A percentile compares a stretch with the other conserved stretches of the same genome.
These are phyloP conservation scores for Oryzias celebensis DNA, from an alignment of 2,113 vertebrate genomes.

Conservation along the genomic window DNA sequence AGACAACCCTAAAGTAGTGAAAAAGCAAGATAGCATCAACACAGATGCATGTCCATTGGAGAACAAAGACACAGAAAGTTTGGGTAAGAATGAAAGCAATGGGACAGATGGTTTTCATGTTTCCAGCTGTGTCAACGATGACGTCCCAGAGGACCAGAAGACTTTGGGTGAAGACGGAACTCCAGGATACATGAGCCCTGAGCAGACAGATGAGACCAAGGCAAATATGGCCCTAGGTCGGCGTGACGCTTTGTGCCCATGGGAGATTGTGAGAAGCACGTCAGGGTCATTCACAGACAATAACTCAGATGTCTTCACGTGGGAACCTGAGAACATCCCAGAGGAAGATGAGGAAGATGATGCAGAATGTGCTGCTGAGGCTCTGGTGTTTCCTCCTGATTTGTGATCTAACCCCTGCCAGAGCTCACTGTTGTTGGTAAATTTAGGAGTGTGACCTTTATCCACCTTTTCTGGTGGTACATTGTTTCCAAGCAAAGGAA, in stretches of 20 bases:
- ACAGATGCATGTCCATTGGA: conserved; percentile 52
- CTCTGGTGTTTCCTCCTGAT: conserved; percentile 75
- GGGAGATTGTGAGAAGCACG: conserved; percentile 59
- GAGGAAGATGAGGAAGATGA: conserved; percentile 77
- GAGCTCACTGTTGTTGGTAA: background rate
- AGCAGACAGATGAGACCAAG: conserved; percentile 45
- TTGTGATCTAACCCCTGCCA: conserved; percentile 33
- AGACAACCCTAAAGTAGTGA: conserved; percentile 5
- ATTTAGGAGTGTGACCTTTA: background rate
- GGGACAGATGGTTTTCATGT: background rate
- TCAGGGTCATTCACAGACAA: conserved; percentile 67
- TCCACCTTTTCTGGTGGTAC: background rate
- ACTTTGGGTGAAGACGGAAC: conserved; percentile 3
- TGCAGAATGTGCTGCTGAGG: conserved; percentile 78
- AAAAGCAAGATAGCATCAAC: conserved; percentile 12
- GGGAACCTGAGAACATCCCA: conserved; percentile 76
- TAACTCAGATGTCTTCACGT: conserved; percentile 69
- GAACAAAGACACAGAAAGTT: background rate
- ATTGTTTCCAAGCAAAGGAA: background rate
- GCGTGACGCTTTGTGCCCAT: conserved; percentile 73
- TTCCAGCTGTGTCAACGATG: conserved; percentile 15
- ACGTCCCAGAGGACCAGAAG: conserved; percentile 18
- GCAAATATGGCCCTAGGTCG: conserved; percentile 61
- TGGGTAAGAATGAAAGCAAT: conserved; percentile 16
- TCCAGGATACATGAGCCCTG: conserved; percentile 14